phyloP scores from a whole-genome alignment of 2,888 invertebrate species.

The Strigamia maritima region DNA sequence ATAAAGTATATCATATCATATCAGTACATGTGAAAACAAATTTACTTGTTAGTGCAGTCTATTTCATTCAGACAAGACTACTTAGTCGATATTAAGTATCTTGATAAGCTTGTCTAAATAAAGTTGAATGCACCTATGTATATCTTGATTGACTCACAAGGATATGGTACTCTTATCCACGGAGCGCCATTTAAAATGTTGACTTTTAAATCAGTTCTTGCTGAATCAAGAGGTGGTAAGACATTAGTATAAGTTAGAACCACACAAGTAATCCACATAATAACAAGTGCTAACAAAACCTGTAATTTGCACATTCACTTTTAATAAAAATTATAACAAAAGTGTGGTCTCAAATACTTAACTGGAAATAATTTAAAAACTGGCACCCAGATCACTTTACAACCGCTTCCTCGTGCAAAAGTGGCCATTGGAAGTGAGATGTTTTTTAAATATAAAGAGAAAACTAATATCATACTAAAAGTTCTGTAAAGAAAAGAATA shows the following conservation, averaged over 20 bases:
- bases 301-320: constrained; percentile 47
- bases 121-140: too few relatives aligned
- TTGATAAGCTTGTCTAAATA: too few relatives aligned
- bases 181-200: constrained; percentile 68
- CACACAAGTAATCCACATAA: constrained; percentile 73
- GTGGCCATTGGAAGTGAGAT: constrained; percentile 62
- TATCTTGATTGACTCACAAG: constrained; percentile 57
- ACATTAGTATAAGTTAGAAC: constrained; percentile 65
- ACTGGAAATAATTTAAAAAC: constrained; percentile 78
- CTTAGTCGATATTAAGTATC: too few relatives aligned
- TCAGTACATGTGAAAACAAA: too few relatives aligned
- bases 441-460: constrained; percentile 72
- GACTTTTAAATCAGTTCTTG: constrained; percentile 69
- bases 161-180: constrained; percentile 78
- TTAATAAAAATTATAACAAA: background rate
- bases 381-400: constrained; percentile 62
- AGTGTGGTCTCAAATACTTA: too few relatives aligned
- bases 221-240: constrained; percentile 66
- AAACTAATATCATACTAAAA: constrained; percentile 68
- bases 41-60: too few relatives aligned
- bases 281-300: constrained; percentile 70
- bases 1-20: too few relatives aligned
- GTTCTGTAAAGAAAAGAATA: constrained; percentile 58
- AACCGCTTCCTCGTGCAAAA: constrained; percentile 60
- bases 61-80: too few relatives aligned